phyloP scores from a whole-genome alignment of 2,888 invertebrate species.

The Galerucella nymphaeae region DNA sequence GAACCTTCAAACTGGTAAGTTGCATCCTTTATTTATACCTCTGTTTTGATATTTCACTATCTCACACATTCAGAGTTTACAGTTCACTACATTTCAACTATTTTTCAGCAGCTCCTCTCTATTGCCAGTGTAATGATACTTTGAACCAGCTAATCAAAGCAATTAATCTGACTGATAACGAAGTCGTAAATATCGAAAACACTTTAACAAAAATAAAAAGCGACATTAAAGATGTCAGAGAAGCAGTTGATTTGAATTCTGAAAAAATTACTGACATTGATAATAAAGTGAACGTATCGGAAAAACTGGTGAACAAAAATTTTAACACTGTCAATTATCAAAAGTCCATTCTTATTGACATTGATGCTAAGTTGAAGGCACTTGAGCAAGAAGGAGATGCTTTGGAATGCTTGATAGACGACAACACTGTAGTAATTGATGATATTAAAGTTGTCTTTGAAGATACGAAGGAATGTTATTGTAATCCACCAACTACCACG shows the following conservation, averaged over 20 bases:
- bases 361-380: not conserved
- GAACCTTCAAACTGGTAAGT: not conserved
- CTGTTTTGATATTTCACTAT: too few relatives aligned
- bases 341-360: not conserved
- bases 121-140: slow-evolving; percentile 2
- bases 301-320: not conserved
- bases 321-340: not conserved
- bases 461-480: not conserved
- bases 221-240: not conserved
- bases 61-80: too few relatives aligned
- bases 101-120: not conserved
- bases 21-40: not conserved
- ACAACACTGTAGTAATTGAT: not conserved
- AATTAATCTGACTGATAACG: not conserved
- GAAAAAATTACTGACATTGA: not conserved
- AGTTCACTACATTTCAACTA: not conserved
- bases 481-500: not conserved
- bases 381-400: not conserved
- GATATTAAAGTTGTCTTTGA: not conserved
- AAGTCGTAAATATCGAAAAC: not conserved
- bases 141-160: not conserved
- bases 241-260: not conserved
- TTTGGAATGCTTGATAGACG: not conserved
- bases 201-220: not conserved
- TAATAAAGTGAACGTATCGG: not conserved